phyloP scores from a whole-genome alignment of 2,113 vertebrate species.

The Corydoras sp. region DNA sequence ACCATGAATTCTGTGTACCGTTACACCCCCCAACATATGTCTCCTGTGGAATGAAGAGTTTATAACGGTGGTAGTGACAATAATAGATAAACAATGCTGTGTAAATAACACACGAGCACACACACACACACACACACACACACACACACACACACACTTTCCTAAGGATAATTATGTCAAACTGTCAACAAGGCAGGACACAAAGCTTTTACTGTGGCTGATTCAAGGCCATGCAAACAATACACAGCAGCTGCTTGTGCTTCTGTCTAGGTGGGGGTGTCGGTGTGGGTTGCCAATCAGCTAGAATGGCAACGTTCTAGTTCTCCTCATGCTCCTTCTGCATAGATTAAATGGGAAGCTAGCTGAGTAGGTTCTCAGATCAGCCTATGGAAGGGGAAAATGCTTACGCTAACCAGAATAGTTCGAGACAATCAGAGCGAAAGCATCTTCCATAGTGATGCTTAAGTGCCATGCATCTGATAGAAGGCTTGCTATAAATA shows the following conservation, averaged over 20 bases:
- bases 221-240: constrained; percentile 32
- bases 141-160: not conserved
- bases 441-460: constrained; percentile 6
- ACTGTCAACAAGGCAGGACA: constrained; percentile 30
- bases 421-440: too few species aligned
- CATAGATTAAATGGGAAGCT: too few species aligned
- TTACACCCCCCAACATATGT: not conserved
- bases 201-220: constrained; percentile 9
- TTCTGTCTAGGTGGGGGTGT: constrained; percentile 3
- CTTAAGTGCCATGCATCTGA: constrained; percentile 45
- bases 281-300: not conserved
- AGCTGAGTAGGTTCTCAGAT: too few species aligned
- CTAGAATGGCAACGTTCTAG: too few species aligned
- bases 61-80: not conserved
- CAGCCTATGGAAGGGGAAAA: too few species aligned
- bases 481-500: constrained; percentile 58
- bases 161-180: constrained; percentile 29
- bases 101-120: not conserved
- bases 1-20: too few species aligned
- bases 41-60: not conserved
- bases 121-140: not conserved
- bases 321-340: too few species aligned
- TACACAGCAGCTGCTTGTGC: constrained; percentile 17
- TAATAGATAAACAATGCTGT: too few species aligned
- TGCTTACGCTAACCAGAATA: too few species aligned